phyloP scores from a whole-genome alignment of 2,888 invertebrate species.

The Melitaea athalia region DNA sequence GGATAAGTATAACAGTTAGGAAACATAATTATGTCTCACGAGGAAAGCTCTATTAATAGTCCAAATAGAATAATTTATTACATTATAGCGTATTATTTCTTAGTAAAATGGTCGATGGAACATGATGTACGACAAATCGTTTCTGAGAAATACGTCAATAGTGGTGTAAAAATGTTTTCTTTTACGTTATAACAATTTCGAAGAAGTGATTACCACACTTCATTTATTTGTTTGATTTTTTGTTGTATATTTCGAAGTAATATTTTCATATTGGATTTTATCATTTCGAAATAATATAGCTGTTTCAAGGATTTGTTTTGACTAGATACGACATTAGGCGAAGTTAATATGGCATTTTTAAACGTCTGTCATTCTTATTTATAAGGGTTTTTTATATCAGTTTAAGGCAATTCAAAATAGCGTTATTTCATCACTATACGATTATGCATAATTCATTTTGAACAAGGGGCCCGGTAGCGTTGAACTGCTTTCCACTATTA shows the following conservation, averaged over 20 bases:
- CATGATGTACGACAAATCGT: conserved; percentile 14
- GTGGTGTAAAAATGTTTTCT: conserved; percentile 1
- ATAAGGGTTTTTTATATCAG: too few species aligned
- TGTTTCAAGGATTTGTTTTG: background rate
- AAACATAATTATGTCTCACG: background rate
- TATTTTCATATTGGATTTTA: background rate
- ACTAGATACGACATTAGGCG: too few species aligned
- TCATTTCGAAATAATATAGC: background rate
- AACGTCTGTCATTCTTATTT: too few species aligned
- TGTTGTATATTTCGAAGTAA: too few species aligned
- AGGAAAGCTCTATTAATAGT: background rate
- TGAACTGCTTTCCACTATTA: too few species aligned
- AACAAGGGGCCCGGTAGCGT: too few species aligned
- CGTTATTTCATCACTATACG: too few species aligned
- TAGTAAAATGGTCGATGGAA: conserved; percentile 17
- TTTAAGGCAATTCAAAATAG: too few species aligned
- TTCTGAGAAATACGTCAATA: conserved; percentile 15
- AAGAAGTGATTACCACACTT: background rate
- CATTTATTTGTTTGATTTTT: background rate
- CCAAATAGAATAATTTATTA: conserved; percentile 27
- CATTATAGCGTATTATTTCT: conserved; percentile 13
- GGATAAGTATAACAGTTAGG: background rate
- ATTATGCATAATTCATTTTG: too few species aligned
- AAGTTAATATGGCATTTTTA: too few species aligned
- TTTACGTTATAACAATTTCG: conserved; percentile 3